A percentile compares a stretch with the other conserved stretches of the same genome.
Conservation (phyloP, 2,888 invertebrate genomes). For the Microdon myrmicae region DNA sequence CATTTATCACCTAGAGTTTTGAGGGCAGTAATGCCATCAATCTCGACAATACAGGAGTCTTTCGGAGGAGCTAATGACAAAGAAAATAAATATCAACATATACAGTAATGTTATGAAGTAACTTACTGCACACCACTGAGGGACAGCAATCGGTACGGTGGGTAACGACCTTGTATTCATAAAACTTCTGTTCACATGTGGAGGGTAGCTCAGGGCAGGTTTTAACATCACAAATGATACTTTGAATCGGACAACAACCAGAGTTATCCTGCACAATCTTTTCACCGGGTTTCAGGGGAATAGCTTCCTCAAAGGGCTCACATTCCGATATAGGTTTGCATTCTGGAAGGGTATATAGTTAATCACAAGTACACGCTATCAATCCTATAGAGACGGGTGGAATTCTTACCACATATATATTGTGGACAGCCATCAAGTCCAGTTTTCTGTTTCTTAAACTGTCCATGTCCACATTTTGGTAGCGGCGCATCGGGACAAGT, state of each 20-base stretch:
- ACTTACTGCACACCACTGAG: slow-evolving; percentile 73
- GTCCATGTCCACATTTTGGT: slow-evolving; percentile 77
- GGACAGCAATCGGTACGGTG: slow-evolving; percentile 74
- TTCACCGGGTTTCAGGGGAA: slow-evolving; percentile 73
- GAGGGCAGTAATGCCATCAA: slow-evolving; percentile 60
- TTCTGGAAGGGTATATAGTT: slow-evolving; percentile 67
- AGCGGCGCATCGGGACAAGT: slow-evolving; percentile 75
- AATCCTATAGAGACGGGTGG: too few relatives aligned
- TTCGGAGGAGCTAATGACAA: slow-evolving; percentile 60
- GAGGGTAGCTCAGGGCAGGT: slow-evolving; percentile 72
- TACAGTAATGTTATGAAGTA: neutral
- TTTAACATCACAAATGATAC: slow-evolving; percentile 72
- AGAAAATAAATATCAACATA: neutral
- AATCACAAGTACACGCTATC: slow-evolving; percentile 35
- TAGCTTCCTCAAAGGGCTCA: slow-evolving; percentile 66
- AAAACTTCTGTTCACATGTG: slow-evolving; percentile 68
- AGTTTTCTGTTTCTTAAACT: slow-evolving; percentile 75
- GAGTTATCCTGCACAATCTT: slow-evolving; percentile 70
- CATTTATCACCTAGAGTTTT: slow-evolving; percentile 67
- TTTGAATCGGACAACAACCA: slow-evolving; percentile 78
- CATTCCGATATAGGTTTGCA: slow-evolving; percentile 80
- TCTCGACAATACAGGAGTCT: slow-evolving; percentile 61
- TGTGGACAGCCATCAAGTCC: slow-evolving; percentile 76
- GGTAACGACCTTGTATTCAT: slow-evolving; percentile 65
- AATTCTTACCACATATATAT: slow-evolving; percentile 75